Percentiles rank a stretch among this genome's conserved stretches.
These are phyloP conservation scores for Cactoblastis cactorum DNA, from an alignment of 2,888 invertebrate species.

Conservation along the genomic window DNA sequence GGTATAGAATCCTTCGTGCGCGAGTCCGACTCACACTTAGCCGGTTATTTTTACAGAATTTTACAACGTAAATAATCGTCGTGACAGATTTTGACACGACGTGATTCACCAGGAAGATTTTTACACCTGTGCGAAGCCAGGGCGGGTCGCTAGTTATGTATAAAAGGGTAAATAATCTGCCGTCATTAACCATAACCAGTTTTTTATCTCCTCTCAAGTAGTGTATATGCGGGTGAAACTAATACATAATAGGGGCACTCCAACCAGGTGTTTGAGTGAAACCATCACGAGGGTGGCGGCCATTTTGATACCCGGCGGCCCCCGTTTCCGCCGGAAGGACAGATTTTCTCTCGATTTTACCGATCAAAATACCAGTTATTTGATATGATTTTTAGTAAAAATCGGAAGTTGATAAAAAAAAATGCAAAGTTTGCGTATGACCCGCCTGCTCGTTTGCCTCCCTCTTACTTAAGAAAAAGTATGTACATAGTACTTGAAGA, in stretches of 20 bases:
- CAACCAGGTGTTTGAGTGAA: conserved; percentile 40
- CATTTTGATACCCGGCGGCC: conserved; percentile 41
- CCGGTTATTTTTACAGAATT: too few relatives aligned
- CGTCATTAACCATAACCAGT: too few relatives aligned
- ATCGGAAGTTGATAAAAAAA: conserved; percentile 23
- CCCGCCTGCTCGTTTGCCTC: neutral
- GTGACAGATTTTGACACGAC: too few relatives aligned
- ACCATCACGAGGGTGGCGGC: conserved; percentile 37
- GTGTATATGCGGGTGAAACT: conserved; percentile 3
- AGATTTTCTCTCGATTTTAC: conserved; percentile 26
- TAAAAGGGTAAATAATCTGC: too few relatives aligned
- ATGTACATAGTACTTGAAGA: neutral
- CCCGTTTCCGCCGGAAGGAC: conserved; percentile 49
- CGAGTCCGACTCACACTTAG: too few relatives aligned
- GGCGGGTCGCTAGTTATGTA: too few relatives aligned
- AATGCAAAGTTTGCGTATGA: neutral
- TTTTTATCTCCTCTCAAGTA: neutral
- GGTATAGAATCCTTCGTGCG: too few relatives aligned
- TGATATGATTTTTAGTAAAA: conserved; percentile 20
- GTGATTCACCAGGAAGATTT: too few relatives aligned
- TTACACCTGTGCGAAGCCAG: too few relatives aligned
- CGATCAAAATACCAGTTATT: conserved; percentile 26
- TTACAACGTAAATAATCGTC: too few relatives aligned
- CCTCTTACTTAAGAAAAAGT: too few relatives aligned
- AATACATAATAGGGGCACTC: conserved; percentile 21